phyloP scores from a whole-genome alignment of 2,797 vertebrate species.

The Labeo calbasu region DNA sequence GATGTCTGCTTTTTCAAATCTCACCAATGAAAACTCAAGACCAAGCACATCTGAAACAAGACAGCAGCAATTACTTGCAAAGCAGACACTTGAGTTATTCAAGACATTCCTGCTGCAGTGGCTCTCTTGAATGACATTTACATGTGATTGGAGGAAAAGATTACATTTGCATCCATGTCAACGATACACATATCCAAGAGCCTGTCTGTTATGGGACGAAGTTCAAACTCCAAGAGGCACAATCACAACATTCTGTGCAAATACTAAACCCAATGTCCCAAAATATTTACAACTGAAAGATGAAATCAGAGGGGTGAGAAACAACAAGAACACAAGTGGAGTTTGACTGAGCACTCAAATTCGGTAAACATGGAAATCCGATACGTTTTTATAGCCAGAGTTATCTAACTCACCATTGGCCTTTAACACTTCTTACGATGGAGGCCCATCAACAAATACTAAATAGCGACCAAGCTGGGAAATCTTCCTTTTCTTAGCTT shows the following conservation, averaged over 20 bases:
- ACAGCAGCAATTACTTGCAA: conserved; percentile 31
- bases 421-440: conserved; percentile 18
- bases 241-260: conserved; percentile 52
- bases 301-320: conserved; percentile 5
- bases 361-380: conserved; percentile 16
- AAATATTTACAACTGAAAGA: conserved; percentile 43
- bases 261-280: conserved; percentile 34
- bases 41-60: conserved; percentile 30
- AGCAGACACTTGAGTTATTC: conserved; percentile 32
- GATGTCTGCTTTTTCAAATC: conserved; percentile 17
- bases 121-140: conserved; percentile 21
- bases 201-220: conserved; percentile 3
- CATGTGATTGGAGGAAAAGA: conserved; percentile 24
- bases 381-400: neutral
- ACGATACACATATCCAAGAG: conserved; percentile 29
- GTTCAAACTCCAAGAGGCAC: conserved; percentile 51
- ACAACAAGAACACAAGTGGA: neutral
- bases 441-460: neutral
- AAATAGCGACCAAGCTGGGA: neutral
- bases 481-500: neutral
- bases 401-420: neutral
- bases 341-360: conserved; percentile 3
- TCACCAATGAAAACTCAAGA: conserved; percentile 1
- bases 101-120: conserved; percentile 10
- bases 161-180: conserved; percentile 39